Evolutionary conservation across 2,113 vertebrate genomes (phyloP).

Genomic region (Rutilus rutilus): DNA sequence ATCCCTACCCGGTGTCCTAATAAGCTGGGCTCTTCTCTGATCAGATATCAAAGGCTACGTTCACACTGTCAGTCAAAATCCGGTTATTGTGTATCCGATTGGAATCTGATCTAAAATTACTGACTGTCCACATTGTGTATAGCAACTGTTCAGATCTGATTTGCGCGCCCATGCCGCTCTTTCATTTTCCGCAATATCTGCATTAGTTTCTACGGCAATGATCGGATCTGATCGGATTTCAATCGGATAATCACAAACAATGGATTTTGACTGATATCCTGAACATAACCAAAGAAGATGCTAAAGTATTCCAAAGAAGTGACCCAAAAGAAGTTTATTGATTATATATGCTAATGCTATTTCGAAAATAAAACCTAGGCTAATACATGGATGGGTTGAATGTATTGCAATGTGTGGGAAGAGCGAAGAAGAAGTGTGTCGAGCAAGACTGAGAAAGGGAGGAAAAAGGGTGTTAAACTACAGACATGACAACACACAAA

Average conservation of each 20-base stretch:
- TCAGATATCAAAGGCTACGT: slow-evolving; percentile 38
- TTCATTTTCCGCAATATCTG: too few relatives aligned
- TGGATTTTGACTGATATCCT: too few relatives aligned
- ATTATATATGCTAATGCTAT: background rate
- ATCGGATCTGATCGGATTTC: too few relatives aligned
- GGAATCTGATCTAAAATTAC: too few relatives aligned
- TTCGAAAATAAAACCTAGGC: too few relatives aligned
- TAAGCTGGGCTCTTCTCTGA: slow-evolving; percentile 31
- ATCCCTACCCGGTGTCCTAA: background rate
- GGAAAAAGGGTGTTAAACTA: background rate
- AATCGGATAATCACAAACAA: too few relatives aligned
- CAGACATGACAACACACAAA: background rate
- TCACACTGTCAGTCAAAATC: too few relatives aligned
- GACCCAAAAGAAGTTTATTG: slow-evolving; percentile 33
- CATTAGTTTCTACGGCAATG: too few relatives aligned
- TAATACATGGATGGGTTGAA: background rate
- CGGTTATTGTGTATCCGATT: too few relatives aligned
- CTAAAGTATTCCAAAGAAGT: background rate
- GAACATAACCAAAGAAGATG: background rate
- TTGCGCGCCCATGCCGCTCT: too few relatives aligned
- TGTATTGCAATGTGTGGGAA: background rate
- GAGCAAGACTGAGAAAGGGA: background rate
- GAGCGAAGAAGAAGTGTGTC: background rate
- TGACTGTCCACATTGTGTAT: too few relatives aligned
- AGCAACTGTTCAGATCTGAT: too few relatives aligned